Evolutionary conservation across 1,140 invertebrate genomes (phyloP).

Genomic region (Hylaeus volcanicus): DNA sequence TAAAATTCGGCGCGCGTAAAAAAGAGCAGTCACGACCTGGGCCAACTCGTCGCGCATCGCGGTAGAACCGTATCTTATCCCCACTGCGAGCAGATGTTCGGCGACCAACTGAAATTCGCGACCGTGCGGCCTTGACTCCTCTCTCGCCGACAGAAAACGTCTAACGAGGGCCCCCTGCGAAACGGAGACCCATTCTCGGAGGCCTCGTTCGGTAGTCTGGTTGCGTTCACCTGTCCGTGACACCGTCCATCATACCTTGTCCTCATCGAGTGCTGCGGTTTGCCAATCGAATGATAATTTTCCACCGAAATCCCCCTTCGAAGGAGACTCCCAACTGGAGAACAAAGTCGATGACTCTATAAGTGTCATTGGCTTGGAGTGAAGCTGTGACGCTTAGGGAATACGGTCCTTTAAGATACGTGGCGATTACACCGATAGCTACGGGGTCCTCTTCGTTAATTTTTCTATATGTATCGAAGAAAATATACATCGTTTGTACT

Average conservation of each 20-base stretch:
- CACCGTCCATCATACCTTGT: conserved; percentile 25
- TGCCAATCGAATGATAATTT: conserved; percentile 5
- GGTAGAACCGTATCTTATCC: conserved; percentile 48
- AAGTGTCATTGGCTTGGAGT: no score
- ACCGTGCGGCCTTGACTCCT: conserved; percentile 61
- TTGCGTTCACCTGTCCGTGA: conserved; percentile 5
- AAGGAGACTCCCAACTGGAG: no score
- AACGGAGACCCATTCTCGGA: neutral
- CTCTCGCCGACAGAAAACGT: conserved; percentile 49
- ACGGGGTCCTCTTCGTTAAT: no score
- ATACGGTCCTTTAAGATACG: no score
- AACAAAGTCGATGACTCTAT: no score
- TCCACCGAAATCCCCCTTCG: no score
- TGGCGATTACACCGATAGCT: no score
- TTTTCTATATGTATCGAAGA: no score
- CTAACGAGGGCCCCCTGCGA: conserved; percentile 40
- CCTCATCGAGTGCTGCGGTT: neutral
- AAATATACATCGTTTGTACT: no score
- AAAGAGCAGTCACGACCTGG: conserved; percentile 63
- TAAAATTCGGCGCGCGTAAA: conserved; percentile 58
- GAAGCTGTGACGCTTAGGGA: no score
- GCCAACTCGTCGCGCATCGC: conserved; percentile 54
- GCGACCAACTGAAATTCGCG: conserved; percentile 61
- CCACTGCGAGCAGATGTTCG: conserved; percentile 45
- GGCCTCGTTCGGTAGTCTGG: conserved; percentile 4